A percentile compares a stretch with the other conserved stretches of the same genome.
Evolutionary conservation across 2,888 invertebrate genomes (phyloP).

Genomic region (Leptinotarsa peninsularis): DNA sequence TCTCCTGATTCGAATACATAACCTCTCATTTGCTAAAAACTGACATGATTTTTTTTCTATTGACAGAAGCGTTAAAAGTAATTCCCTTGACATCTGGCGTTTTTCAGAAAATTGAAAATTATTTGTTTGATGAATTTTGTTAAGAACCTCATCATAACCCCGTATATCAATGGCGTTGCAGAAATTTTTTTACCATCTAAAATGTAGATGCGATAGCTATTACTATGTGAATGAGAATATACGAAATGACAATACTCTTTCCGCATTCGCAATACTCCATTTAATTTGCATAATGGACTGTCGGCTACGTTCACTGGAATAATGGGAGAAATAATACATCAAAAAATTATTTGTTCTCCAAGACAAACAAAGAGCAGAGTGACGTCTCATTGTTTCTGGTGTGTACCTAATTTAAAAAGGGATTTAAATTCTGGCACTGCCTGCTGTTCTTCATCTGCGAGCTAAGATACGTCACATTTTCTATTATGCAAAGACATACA

Average conservation of each 20-base stretch:
- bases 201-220: too few species aligned
- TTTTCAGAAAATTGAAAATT: too few species aligned
- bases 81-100: too few species aligned
- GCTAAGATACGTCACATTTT: not conserved
- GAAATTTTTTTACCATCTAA: too few species aligned
- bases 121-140: too few species aligned
- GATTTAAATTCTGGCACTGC: slow-evolving; percentile 6
- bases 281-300: slow-evolving; percentile 18
- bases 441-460: slow-evolving; percentile 5
- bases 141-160: too few species aligned
- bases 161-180: too few species aligned
- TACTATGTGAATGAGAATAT: not conserved
- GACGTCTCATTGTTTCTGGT: slow-evolving; percentile 24
- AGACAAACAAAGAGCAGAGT: slow-evolving; percentile 2
- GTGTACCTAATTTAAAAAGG: slow-evolving; percentile 4
- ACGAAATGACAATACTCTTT: not conserved
- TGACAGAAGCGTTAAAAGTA: too few species aligned
- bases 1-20: too few species aligned
- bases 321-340: slow-evolving; percentile 18
- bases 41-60: too few species aligned
- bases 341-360: slow-evolving; percentile 8
- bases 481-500: not conserved
- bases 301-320: not conserved
- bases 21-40: too few species aligned
- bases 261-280: slow-evolving; percentile 10